A percentile compares a stretch with the other conserved stretches of the same genome.
Evolutionary conservation across 2,113 vertebrate genomes (phyloP).

Genomic region (Notarius lentiginosus): DNA sequence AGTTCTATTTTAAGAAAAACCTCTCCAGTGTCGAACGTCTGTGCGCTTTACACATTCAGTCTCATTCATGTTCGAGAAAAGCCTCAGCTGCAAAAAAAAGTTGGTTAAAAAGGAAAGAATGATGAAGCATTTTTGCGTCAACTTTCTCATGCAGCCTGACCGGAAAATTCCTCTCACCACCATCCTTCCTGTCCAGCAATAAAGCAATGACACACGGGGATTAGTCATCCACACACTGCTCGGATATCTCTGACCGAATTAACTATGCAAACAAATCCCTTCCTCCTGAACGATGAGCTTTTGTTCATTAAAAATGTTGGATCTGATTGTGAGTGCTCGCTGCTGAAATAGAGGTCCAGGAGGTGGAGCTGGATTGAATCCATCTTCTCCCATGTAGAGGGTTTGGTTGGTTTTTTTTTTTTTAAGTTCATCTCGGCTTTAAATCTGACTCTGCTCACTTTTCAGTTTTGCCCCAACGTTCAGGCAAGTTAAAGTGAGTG

Average conservation of each 20-base stretch:
- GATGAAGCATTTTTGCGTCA: not conserved
- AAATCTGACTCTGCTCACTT: not conserved
- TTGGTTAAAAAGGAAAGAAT: not conserved
- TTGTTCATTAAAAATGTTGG: no score
- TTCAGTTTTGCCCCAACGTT: no score
- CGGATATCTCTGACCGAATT: not conserved
- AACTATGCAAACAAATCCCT: conserved; percentile 19
- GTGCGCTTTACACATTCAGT: conserved; percentile 32
- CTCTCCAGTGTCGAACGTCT: not conserved
- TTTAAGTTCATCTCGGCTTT: not conserved
- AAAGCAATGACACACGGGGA: not conserved
- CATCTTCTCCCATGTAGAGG: not conserved
- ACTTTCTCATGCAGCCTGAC: not conserved
- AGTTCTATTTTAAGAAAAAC: not conserved
- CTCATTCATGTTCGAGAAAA: not conserved
- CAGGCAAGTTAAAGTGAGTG: no score
- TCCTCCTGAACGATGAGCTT: not conserved
- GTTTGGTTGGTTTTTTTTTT: not conserved
- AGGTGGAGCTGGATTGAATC: no score
- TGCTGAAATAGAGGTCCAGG: not conserved
- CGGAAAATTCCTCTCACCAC: not conserved
- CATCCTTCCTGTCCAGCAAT: conserved; percentile 13
- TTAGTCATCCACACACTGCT: not conserved
- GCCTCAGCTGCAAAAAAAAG: not conserved
- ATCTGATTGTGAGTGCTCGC: not conserved